A percentile compares a stretch with the other conserved stretches of the same genome.
Evolutionary conservation across 2,888 invertebrate species (phyloP).

Genomic region (Agelastica alni): DNA sequence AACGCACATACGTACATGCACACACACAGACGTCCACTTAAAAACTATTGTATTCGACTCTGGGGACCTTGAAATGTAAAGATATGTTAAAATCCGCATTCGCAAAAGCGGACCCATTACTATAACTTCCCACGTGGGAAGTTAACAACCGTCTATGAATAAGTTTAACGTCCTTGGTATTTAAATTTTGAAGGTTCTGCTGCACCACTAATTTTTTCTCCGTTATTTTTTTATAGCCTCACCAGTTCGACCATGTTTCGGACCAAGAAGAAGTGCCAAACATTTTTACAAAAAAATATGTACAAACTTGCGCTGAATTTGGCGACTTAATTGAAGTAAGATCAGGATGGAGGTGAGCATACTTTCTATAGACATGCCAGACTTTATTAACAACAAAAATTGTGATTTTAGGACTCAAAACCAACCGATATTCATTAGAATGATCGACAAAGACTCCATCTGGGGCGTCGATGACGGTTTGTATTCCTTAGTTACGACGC

Average conservation of each 20-base stretch:
- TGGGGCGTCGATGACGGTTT: constrained; percentile 74
- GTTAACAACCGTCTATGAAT: no score
- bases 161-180: no score
- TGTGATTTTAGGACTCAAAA: constrained; percentile 70
- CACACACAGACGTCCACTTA: no score
- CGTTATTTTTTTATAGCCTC: constrained; percentile 34
- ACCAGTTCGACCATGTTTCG: constrained; percentile 52
- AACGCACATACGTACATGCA: no score
- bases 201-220: no score
- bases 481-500: constrained; percentile 71
- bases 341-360: constrained; percentile 63
- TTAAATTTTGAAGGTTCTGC: no score
- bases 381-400: background rate
- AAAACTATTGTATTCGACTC: no score
- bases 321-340: constrained; percentile 72
- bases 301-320: constrained; percentile 62
- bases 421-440: constrained; percentile 71
- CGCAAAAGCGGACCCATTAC: no score
- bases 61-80: no score
- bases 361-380: background rate
- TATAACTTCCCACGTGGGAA: no score
- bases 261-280: constrained; percentile 63
- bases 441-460: constrained; percentile 76
- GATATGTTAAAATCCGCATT: no score
- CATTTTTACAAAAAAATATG: constrained; percentile 62